phyloP scores from a whole-genome alignment of 2,113 vertebrate species.

The Plecturocebus donacophilus region DNA sequence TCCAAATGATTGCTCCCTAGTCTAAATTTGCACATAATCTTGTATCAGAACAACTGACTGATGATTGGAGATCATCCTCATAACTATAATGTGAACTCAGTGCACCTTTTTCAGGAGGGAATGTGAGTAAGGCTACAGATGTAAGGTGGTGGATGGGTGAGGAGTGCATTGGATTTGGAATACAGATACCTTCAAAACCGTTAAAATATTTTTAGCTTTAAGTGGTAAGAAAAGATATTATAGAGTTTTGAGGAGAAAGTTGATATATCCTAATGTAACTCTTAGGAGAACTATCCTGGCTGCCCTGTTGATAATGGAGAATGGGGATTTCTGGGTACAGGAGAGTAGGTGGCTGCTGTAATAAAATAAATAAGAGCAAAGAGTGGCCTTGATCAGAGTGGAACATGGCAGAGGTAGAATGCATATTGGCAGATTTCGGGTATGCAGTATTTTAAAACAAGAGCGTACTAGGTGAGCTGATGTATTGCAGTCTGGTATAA shows the following conservation, averaged over 20 bases:
- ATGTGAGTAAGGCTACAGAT: not conserved
- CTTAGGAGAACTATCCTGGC: not conserved
- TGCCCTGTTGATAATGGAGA: not conserved
- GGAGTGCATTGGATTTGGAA: too few relatives aligned
- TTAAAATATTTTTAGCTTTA: not conserved
- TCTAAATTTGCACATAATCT: not conserved
- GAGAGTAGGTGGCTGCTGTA: fast-evolving
- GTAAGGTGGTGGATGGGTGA: not conserved
- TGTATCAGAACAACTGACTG: not conserved
- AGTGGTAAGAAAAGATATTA: not conserved
- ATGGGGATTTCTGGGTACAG: fast-evolving
- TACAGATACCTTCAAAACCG: not conserved
- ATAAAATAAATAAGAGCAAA: not conserved
- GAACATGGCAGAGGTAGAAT: fast-evolving
- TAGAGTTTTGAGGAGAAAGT: not conserved
- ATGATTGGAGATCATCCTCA: not conserved
- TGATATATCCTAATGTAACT: not conserved
- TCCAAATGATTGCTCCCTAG: not conserved
- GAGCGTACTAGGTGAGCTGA: too few relatives aligned
- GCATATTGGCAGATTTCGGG: too few relatives aligned
- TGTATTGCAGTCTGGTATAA: not conserved
- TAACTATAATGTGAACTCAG: not conserved
- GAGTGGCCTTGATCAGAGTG: not conserved
- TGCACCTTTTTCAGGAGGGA: not conserved
- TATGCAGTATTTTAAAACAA: not conserved